phyloP scores from a whole-genome alignment of 2,113 vertebrate genomes.

The Phyllostomus discolor region DNA sequence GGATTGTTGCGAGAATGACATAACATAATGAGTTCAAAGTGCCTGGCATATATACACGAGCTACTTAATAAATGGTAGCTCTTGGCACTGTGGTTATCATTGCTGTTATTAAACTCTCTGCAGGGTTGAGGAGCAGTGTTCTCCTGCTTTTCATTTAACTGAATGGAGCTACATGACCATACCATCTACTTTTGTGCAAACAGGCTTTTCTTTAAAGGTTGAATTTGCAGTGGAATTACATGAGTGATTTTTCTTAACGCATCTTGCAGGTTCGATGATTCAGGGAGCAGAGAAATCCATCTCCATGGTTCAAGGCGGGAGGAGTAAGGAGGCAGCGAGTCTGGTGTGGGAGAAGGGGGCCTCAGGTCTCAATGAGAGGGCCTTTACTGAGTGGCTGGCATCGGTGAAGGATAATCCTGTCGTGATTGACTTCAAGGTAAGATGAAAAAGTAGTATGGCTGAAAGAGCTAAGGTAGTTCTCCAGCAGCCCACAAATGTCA shows the following conservation, averaged over 20 bases:
- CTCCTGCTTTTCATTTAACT: not conserved
- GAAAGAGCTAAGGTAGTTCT: not conserved
- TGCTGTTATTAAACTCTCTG: not conserved
- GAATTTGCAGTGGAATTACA: conserved; percentile 26
- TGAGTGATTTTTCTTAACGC: not conserved
- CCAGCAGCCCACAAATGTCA: not conserved
- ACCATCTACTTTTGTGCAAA: not conserved
- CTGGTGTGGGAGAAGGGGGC: conserved; percentile 87
- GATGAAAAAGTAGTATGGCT: not conserved
- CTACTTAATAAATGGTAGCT: not conserved
- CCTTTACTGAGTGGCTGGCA: conserved; percentile 86
- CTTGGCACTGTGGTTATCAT: not conserved
- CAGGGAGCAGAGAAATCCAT: conserved; percentile 86
- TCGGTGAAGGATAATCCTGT: conserved; percentile 89
- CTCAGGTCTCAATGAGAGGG: conserved; percentile 70
- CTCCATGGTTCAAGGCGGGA: conserved; percentile 88
- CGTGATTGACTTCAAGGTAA: conserved; percentile 89
- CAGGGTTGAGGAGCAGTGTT: not conserved
- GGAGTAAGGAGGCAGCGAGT: conserved; percentile 82
- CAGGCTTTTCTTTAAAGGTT: not conserved
- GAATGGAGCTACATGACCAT: not conserved
- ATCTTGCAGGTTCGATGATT: conserved; percentile 87
- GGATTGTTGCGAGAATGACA: not conserved
- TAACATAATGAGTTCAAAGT: not conserved
- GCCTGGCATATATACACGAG: not conserved